These are phyloP conservation scores for Bombus vancouverensis DNA, from an alignment of 1,140 invertebrate genomes.

Conservation along the genomic window DNA sequence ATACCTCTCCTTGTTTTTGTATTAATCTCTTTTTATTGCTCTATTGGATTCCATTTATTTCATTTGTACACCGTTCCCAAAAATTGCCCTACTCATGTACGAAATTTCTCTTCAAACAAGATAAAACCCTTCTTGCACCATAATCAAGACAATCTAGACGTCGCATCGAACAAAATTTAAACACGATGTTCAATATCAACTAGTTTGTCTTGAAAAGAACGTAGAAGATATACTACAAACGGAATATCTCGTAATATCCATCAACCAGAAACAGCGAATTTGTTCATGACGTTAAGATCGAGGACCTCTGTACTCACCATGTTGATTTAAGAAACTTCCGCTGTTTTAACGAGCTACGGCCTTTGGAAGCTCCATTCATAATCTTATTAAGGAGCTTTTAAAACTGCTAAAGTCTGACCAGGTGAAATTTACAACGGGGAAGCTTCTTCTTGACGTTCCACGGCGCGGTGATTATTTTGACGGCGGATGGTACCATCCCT, in stretches of 20 bases:
- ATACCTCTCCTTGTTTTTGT: background rate
- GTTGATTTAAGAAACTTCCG: slow-evolving; percentile 33
- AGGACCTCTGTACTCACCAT: slow-evolving; percentile 3
- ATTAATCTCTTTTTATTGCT: background rate
- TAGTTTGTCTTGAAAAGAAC: background rate
- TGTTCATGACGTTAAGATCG: slow-evolving; percentile 9
- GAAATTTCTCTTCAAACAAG: background rate
- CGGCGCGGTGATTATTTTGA: slow-evolving; percentile 29
- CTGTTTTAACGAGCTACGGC: slow-evolving; percentile 18
- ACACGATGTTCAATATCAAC: background rate
- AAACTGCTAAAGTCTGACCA: slow-evolving; percentile 27
- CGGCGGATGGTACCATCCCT: slow-evolving; percentile 21
- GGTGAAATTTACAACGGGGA: slow-evolving; percentile 30
- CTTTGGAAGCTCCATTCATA: slow-evolving; percentile 29
- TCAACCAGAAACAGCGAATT: slow-evolving; percentile 4
- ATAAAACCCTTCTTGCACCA: background rate
- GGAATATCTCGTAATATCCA: background rate
- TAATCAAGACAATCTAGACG: background rate
- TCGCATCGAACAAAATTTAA: background rate
- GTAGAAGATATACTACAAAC: background rate
- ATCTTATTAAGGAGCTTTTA: slow-evolving; percentile 48
- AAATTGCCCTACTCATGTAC: too few relatives aligned
- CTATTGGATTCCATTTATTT: background rate
- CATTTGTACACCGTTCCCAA: too few relatives aligned
- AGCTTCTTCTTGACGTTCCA: slow-evolving; percentile 15